Base-by-base conservation (phyloP, 2,888 invertebrate genomes). In the Abscondita cerata region DNA sequence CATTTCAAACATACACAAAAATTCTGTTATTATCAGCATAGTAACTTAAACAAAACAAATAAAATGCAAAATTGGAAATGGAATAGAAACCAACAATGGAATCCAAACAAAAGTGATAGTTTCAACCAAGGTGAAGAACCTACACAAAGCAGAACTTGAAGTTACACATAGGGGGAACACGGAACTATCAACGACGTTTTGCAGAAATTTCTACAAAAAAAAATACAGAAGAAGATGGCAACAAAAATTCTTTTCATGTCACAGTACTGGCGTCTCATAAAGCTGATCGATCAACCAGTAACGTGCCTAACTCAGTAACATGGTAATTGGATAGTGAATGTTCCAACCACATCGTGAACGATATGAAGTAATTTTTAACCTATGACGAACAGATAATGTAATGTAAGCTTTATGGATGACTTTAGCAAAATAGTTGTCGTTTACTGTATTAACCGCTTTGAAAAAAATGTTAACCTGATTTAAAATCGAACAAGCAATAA, bases 51-150 rank as follows among this genome's bases (percentile, higher is more conserved):
- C 25, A 25, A 25, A 25, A 25, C 25, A 25, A 25, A 25, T 25
- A 25, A 4, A 36, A 36, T 2, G 36, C 36, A 36, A 36, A 36
- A 36, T 36, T 36, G 36, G 36, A 36, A 11, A 36, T 36, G 36
- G 25, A 36, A 36, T 36, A 36, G 36, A 36, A 36, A 9, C 11
- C 36, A 36, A 36, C 36, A 36, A 36, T 36, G 36, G 36, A 36
- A 36, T 36, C 36, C 4, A 36, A 36, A 36, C 36, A 4, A 36
- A 36, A 36, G 36, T 9, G 6, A 36, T 36, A 9, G 11, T 36
- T 36, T 36, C 36, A 36, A 36, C 36, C 36, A 36, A 25, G 25
- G 25, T 25, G 4, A 25, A 25, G 6, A 25, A 25, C 25, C 25
- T 25, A 25, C 25, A 2, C 3, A 36, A 6, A 36, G 36, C 36